Evolutionary conservation across 2,797 vertebrate species (phyloP).

Genomic region (Bradypodion pumilum): DNA sequence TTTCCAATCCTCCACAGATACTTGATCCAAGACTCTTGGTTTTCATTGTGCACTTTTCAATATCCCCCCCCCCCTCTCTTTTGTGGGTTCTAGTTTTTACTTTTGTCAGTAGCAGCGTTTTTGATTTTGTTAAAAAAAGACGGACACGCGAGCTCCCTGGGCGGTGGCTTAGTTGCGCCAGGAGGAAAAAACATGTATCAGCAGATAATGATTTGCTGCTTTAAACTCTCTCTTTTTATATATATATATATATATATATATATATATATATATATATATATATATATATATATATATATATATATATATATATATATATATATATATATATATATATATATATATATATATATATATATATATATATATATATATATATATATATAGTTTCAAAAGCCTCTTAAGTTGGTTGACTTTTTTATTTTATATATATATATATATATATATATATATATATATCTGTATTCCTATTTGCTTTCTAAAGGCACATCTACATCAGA

Average conservation of each 20-base stretch:
- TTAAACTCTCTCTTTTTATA: conserved; percentile 77
- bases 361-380: no score
- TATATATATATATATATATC: conserved; percentile 76
- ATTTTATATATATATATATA: conserved; percentile 77
- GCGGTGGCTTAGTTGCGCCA: conserved; percentile 76
- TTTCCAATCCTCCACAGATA: conserved; percentile 81
- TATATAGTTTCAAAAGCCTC: conserved; percentile 75
- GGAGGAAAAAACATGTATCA: conserved; percentile 64
- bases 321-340: no score
- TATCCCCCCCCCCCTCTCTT: conserved; percentile 67
- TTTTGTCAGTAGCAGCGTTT: conserved; percentile 78
- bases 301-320: no score
- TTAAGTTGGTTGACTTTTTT: conserved; percentile 76
- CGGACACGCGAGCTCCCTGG: conserved; percentile 77
- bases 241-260: no score
- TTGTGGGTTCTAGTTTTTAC: conserved; percentile 77
- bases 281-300: no score
- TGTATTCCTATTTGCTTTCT: conserved; percentile 70
- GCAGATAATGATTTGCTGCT: conserved; percentile 85
- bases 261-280: no score
- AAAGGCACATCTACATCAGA: conserved; percentile 77
- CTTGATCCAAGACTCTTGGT: conserved; percentile 80
- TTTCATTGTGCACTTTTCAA: conserved; percentile 83
- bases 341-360: no score
- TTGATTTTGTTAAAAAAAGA: conserved; percentile 72